phyloP scores from a whole-genome alignment of 2,797 vertebrate genomes.

The Serranus cabrilla region DNA sequence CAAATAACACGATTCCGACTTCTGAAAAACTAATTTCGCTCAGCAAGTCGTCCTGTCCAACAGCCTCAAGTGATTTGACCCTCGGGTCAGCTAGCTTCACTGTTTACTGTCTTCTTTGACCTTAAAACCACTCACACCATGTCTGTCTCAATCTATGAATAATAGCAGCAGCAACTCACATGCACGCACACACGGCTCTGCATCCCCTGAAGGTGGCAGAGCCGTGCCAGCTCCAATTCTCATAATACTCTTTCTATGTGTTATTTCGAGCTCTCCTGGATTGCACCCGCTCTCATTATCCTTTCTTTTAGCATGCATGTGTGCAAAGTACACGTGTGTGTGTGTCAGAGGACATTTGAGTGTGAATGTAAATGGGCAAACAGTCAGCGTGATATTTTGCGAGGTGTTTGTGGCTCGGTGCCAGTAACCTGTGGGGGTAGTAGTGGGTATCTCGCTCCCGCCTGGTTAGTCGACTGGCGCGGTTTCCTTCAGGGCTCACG shows the following conservation, averaged over 20 bases:
- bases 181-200: slow-evolving; percentile 19
- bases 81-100: not conserved
- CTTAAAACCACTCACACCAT: slow-evolving; percentile 59
- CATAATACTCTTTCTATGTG: slow-evolving; percentile 28
- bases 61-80: slow-evolving; percentile 44
- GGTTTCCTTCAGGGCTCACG: slow-evolving; percentile 23
- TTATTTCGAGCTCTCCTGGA: slow-evolving; percentile 54
- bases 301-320: slow-evolving; percentile 1
- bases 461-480: slow-evolving; percentile 11
- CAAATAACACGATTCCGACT: slow-evolving; percentile 14
- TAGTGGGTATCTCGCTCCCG: slow-evolving; percentile 11
- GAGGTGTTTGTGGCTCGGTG: slow-evolving; percentile 38
- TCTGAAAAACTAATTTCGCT: slow-evolving; percentile 23
- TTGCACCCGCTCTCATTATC: slow-evolving; percentile 4
- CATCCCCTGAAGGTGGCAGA: slow-evolving; percentile 46
- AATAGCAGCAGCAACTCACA: slow-evolving; percentile 19
- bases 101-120: slow-evolving; percentile 59
- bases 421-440: slow-evolving; percentile 40
- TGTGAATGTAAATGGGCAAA: not conserved
- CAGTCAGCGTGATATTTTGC: slow-evolving; percentile 19
- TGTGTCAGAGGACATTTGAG: not conserved
- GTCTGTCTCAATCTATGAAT: slow-evolving; percentile 49
- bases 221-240: slow-evolving; percentile 56
- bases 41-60: slow-evolving; percentile 15
- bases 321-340: not conserved